phyloP scores from a whole-genome alignment of 1,140 invertebrate species.

The Trichoplusia ni region DNA sequence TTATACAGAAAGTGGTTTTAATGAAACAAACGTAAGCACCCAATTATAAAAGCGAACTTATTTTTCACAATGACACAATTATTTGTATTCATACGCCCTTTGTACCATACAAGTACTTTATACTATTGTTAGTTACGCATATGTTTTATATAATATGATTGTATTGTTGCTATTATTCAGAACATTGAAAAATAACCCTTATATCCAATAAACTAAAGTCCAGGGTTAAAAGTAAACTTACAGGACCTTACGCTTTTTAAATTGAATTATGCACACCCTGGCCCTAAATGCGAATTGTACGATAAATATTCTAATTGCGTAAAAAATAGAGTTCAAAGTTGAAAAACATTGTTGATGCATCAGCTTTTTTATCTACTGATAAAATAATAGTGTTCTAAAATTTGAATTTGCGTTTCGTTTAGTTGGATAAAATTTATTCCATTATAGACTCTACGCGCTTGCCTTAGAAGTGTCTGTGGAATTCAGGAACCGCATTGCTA shows the following conservation, averaged over 20 bases:
- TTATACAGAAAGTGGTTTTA: constrained; percentile 24
- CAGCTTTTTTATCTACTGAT: neutral
- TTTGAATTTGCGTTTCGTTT: neutral
- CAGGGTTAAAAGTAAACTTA: neutral
- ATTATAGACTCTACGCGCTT: constrained; percentile 7
- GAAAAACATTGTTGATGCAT: neutral
- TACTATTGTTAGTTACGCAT: constrained; percentile 56
- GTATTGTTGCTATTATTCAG: constrained; percentile 15
- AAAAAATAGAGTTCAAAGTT: neutral
- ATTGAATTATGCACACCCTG: neutral
- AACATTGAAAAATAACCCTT: neutral
- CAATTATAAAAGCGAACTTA: constrained; percentile 22
- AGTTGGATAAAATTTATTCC: neutral
- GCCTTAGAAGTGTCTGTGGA: neutral
- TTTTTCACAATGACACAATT: constrained; percentile 49
- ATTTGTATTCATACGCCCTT: constrained; percentile 51
- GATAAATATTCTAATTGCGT: neutral
- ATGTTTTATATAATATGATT: constrained; percentile 46
- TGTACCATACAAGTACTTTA: constrained; percentile 45
- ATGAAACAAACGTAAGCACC: constrained; percentile 30
- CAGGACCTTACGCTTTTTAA: neutral
- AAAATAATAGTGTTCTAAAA: neutral
- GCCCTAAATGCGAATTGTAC: neutral
- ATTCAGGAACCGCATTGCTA: neutral
- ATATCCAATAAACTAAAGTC: neutral